Base-by-base conservation (phyloP, 2,113 vertebrate genomes). In the Leucoraja erinaceus region DNA sequence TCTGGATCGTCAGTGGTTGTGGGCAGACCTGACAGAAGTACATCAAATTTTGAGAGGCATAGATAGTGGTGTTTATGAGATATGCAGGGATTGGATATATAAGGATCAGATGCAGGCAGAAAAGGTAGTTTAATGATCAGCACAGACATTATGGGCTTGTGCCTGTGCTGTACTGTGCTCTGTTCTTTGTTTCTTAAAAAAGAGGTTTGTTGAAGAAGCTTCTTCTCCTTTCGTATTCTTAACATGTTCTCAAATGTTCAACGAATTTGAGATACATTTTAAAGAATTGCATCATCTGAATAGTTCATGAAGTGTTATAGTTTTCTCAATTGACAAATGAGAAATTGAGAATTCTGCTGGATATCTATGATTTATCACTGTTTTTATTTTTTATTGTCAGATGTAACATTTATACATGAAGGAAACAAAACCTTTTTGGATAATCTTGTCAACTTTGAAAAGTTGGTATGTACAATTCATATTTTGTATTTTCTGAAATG, bases 371-470 rank as follows among this genome's bases (percentile, higher is more conserved):
- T 83, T 83, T 83, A 56, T 59, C 25, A n/a, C 56, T 10, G 20
- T 83, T 25, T 2, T 28, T 25, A n/a, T 6, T 47, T 81, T 94
- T 47, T 76, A 93, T 94, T 96, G 95, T 93, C 93, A 99, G 98
- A 99, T 95, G 98, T 99, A 81, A 99, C 98, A 0, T 99, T 99
- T 95, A 98, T 98, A 94, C 99, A 99, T 10, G 98, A 99, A 96
- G 99, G 98, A 95, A 99, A 99, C 96, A 99, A 98, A 96, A 99
- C 98, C 0, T 99, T 99, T 96, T 96, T 99, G 93, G 98, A 99
- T 95, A 99, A 99, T 96, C 96, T 99, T 94, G 98, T 99, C 93
- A 99, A 99, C 94, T 99, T 99, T 96, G 97, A 99, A 95, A 99
- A 99, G 94, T 97, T 99, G 97, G 99, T 99, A 95, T 90, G 86